These are phyloP conservation scores for Ichneumoninae sp. DNA, from an alignment of 2,888 invertebrate species.

Conservation along the genomic window DNA sequence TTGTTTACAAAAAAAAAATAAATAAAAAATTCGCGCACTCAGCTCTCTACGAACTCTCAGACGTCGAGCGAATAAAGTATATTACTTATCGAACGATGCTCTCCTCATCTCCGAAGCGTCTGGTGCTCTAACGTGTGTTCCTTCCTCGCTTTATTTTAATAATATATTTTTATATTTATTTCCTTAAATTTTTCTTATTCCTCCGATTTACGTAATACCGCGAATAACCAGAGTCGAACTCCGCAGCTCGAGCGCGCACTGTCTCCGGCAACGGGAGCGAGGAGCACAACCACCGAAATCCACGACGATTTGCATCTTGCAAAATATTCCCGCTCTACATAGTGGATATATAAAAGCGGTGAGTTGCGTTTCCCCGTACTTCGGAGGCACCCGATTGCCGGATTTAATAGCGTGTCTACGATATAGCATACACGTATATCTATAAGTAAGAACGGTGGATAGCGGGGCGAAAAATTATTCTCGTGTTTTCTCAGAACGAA, in stretches of 20 bases:
- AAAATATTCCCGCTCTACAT: slow-evolving; percentile 74
- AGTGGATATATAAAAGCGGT: slow-evolving; percentile 58
- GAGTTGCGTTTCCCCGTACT: slow-evolving; percentile 49
- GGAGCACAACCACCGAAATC: slow-evolving; percentile 69
- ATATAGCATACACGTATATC: slow-evolving; percentile 18
- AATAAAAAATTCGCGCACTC: slow-evolving; percentile 22
- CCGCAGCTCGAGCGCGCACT: slow-evolving; percentile 58
- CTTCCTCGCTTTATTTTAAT: slow-evolving; percentile 18
- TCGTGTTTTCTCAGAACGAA: not conserved
- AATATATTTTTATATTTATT: slow-evolving; percentile 16
- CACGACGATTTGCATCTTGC: slow-evolving; percentile 76
- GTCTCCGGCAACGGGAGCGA: slow-evolving; percentile 55
- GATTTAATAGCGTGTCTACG: slow-evolving; percentile 31
- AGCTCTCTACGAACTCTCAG: slow-evolving; percentile 1
- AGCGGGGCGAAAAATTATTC: slow-evolving; percentile 15
- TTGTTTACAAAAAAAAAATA: not conserved
- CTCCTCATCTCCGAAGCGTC: slow-evolving; percentile 75
- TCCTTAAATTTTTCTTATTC: slow-evolving; percentile 9
- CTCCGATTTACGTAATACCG: slow-evolving; percentile 56
- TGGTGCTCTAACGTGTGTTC: slow-evolving; percentile 10
- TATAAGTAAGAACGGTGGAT: slow-evolving; percentile 3
- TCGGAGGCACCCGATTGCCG: slow-evolving; percentile 39
- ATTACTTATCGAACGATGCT: slow-evolving; percentile 79
- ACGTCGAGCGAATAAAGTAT: slow-evolving; percentile 32
- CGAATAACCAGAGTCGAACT: slow-evolving; percentile 41